phyloP scores from a whole-genome alignment of 2,888 invertebrate genomes.

The Graphium colonna region DNA sequence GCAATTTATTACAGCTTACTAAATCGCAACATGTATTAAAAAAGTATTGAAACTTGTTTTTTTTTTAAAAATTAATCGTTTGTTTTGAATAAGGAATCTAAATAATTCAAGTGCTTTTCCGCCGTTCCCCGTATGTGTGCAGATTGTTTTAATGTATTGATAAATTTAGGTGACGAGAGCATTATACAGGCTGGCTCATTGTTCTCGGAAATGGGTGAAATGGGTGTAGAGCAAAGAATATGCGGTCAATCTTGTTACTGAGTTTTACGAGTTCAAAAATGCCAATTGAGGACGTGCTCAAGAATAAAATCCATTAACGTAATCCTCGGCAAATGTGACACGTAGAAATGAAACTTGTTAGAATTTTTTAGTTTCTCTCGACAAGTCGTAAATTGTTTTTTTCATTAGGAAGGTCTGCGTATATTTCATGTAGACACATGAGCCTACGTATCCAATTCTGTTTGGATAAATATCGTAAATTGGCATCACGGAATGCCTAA shows the following conservation, averaged over 20 bases:
- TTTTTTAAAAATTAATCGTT: too few relatives aligned
- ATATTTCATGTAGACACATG: too few relatives aligned
- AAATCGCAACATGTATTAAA: too few relatives aligned
- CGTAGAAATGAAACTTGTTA: too few relatives aligned
- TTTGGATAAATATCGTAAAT: too few relatives aligned
- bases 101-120: background rate
- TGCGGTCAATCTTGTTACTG: slow-evolving; percentile 38
- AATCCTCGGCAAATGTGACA: background rate
- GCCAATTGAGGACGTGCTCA: slow-evolving; percentile 16
- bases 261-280: slow-evolving; percentile 14
- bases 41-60: too few relatives aligned
- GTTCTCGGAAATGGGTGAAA: background rate
- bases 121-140: background rate
- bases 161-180: slow-evolving; percentile 6
- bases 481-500: too few relatives aligned
- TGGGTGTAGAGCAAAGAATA: slow-evolving; percentile 35
- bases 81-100: background rate
- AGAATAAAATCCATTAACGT: slow-evolving; percentile 3
- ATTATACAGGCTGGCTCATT: slow-evolving; percentile 12
- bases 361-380: too few relatives aligned
- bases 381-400: too few relatives aligned
- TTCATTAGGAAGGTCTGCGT: too few relatives aligned
- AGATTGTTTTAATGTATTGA: slow-evolving; percentile 38
- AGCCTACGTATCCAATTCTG: too few relatives aligned
- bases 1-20: too few relatives aligned